Base-by-base conservation (phyloP, 2,888 invertebrate genomes). In the Gortyna flavago region DNA sequence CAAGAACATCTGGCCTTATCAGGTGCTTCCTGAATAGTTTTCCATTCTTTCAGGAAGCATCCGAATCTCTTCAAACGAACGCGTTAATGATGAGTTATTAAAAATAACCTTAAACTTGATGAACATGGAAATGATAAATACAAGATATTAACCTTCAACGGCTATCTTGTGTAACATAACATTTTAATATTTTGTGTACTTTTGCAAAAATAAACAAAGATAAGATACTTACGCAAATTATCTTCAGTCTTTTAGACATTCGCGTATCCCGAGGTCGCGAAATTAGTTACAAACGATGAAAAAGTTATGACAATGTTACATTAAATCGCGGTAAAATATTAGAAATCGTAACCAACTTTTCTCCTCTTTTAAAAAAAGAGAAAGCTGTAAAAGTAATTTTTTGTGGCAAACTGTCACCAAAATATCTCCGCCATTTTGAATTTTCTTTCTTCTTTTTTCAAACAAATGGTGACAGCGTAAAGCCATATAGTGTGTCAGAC, bases 131-230 rank as follows among this genome's bases (percentile, higher is more conserved):
- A 32, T 44, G 16, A 72, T 57, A 44, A 72, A 59, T 25, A 70
- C 29, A 48, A 32, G 18, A 77, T 35, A 41, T 21, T 59, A 51
- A 83, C 83, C 87, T 87, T 87, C 87, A 75, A 41, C 48, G 16
- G 16, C 38, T 84, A 84, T 84, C 84, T 72, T 51, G 72, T 62
- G 41, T 74, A 61, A 67, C 64, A 68, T 54, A 51, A 59, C 38
- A 84, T 68, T 80, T 74, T 74, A n/a, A 61, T 84, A 38, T 77
- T 51, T 44, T 77, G 59, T 85, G 75, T 87, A 85, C 86, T 77
- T 81, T 83, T 57, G 75, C 69, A 65, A 80, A 77, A 80, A 62
- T 65, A 81, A 21, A 85, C 66, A 81, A 0, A 79, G 88, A 88
- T 41, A 41, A 35, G 35, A 2, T 2, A 1, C 4, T 4, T 87